Conservation (phyloP, 2,113 vertebrate species). For the Mixornis gularis region DNA sequence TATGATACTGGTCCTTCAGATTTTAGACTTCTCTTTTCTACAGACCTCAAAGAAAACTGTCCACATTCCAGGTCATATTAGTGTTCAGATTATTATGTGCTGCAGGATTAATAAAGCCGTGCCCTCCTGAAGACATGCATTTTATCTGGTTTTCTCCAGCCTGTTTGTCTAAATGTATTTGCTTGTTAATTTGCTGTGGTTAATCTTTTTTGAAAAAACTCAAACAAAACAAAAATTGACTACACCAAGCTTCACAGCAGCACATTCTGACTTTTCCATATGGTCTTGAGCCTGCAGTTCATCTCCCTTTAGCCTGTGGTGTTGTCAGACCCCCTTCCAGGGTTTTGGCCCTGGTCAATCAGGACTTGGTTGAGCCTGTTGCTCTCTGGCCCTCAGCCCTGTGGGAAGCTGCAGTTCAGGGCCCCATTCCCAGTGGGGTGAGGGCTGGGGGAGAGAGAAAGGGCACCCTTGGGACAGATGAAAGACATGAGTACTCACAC, state of each 20-base stretch:
- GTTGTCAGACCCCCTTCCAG: not conserved
- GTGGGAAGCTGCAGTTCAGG: not conserved
- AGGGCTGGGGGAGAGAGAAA: not conserved
- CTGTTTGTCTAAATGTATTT: not conserved
- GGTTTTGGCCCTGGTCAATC: not conserved
- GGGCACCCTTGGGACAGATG: fast-evolving
- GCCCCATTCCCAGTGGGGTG: fast-evolving
- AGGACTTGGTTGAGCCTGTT: not conserved
- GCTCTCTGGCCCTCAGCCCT: not conserved
- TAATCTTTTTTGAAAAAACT: not conserved
- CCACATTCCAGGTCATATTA: fast-evolving
- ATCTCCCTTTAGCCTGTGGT: not conserved
- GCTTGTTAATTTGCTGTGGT: not conserved
- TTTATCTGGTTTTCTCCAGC: not conserved
- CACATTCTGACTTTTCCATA: not conserved
- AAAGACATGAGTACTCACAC: not conserved
- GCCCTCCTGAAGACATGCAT: not conserved
- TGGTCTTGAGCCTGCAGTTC: not conserved
- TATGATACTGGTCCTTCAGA: not conserved
- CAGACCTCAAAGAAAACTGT: not conserved
- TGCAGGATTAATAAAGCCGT: not conserved
- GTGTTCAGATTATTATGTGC: fast-evolving
- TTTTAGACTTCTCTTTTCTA: not conserved
- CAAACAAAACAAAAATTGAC: not conserved
- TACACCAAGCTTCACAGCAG: not conserved